These are phyloP conservation scores for Erethizon dorsatum DNA, from an alignment of 2,797 vertebrate genomes.

Conservation along the genomic window DNA sequence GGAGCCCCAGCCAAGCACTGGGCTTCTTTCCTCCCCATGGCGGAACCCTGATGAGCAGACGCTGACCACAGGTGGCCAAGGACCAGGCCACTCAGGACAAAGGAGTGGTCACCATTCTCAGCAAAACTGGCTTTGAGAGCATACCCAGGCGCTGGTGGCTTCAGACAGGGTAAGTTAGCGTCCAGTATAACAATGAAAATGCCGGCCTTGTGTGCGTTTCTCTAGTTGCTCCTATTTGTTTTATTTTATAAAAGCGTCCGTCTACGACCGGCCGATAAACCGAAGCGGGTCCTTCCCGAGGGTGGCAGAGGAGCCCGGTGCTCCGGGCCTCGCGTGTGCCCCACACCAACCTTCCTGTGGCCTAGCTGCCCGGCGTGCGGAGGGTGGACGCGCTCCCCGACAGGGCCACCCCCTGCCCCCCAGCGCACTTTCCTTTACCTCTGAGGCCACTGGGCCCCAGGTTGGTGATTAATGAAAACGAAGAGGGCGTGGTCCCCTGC, in stretches of 20 bases:
- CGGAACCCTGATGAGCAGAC: not conserved
- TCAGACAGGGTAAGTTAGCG: not conserved
- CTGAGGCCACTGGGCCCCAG: no score
- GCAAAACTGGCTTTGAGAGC: fast-evolving
- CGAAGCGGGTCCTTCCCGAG: not conserved
- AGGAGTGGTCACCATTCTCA: not conserved
- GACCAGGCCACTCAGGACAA: not conserved
- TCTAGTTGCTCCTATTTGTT: not conserved
- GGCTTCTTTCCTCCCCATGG: not conserved
- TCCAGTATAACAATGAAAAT: not conserved
- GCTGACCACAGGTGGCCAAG: not conserved
- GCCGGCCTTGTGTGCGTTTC: not conserved
- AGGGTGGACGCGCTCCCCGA: fast-evolving
- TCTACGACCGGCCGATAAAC: not conserved
- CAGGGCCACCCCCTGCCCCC: fast-evolving
- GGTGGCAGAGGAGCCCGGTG: not conserved
- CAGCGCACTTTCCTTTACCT: fast-evolving
- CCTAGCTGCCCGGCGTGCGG: not conserved
- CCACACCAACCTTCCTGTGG: fast-evolving
- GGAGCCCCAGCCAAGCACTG: not conserved
- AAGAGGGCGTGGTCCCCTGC: not conserved
- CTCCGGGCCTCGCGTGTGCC: fast-evolving
- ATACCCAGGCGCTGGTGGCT: not conserved
- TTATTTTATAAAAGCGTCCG: not conserved
- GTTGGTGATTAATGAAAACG: not conserved